These are phyloP conservation scores for Orthonychiurus folsomi DNA, from an alignment of 2,888 invertebrate species.

Conservation along the genomic window DNA sequence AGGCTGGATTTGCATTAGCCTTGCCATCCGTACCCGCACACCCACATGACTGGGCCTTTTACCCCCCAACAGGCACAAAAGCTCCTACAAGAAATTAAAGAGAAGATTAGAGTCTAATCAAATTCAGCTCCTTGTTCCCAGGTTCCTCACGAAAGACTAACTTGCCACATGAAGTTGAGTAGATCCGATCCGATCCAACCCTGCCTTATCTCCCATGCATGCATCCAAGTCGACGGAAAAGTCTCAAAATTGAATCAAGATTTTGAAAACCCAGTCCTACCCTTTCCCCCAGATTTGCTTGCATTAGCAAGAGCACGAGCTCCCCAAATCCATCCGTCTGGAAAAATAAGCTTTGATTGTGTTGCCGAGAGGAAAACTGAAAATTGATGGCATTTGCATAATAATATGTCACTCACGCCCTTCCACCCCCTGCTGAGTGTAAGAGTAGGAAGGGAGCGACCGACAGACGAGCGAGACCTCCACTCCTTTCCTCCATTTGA, in stretches of 20 bases:
- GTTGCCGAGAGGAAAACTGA: conserved; percentile 5
- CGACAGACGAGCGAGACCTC: neutral
- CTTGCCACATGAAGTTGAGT: too few relatives aligned
- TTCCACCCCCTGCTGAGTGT: neutral
- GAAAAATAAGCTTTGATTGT: conserved; percentile 8
- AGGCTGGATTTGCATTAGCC: too few relatives aligned
- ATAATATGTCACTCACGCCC: conserved; percentile 1
- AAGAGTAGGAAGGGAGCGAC: neutral
- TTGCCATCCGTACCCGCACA: too few relatives aligned
- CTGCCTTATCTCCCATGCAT: too few relatives aligned
- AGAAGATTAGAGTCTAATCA: conserved; percentile 6
- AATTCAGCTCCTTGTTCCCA: neutral
- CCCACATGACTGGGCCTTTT: too few relatives aligned
- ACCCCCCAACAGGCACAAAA: too few relatives aligned
- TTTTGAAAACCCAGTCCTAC: too few relatives aligned
- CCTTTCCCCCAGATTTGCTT: too few relatives aligned
- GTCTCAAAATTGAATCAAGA: neutral
- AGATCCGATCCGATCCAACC: too few relatives aligned
- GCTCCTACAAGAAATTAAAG: conserved; percentile 5
- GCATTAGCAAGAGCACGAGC: too few relatives aligned
- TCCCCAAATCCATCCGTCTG: neutral
- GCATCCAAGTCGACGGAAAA: too few relatives aligned
- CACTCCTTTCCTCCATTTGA: neutral
- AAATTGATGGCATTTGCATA: conserved; percentile 8
- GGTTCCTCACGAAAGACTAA: neutral